A percentile compares a stretch with the other conserved stretches of the same genome.
Evolutionary conservation across 2,888 invertebrate genomes (phyloP).

Genomic region (Mythimna vitellina): DNA sequence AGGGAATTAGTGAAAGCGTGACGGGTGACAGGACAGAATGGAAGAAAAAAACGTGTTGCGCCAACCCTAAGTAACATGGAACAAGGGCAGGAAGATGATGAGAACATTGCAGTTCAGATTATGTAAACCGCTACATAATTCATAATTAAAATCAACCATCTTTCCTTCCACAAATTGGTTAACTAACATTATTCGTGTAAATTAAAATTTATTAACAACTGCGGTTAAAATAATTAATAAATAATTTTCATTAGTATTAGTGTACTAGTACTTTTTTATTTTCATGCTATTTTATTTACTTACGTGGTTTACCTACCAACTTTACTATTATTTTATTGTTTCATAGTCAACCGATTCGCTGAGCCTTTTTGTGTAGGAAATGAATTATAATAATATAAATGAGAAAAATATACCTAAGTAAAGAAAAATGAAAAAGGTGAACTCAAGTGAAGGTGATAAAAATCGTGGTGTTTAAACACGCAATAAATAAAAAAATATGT

Average conservation of each 20-base stretch:
- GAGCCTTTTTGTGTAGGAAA: conserved; percentile 14
- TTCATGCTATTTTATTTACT: conserved; percentile 3
- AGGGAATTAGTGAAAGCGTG: no score
- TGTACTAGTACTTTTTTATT: background rate
- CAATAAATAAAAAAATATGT: background rate
- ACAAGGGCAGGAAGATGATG: no score
- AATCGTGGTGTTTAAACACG: no score
- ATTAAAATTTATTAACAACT: background rate
- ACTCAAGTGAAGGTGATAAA: no score
- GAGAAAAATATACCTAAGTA: no score
- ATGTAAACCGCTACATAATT: conserved; percentile 13
- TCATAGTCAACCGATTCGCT: conserved; percentile 16
- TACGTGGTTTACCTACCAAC: conserved; percentile 7
- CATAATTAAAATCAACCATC: conserved; percentile 25
- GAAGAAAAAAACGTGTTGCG: no score
- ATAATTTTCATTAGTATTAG: conserved; percentile 9
- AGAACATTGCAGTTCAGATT: background rate
- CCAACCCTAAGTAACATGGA: no score
- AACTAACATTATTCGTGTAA: conserved; percentile 3
- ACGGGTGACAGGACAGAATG: no score
- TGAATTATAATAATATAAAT: background rate
- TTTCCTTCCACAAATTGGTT: background rate
- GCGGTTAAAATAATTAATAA: conserved; percentile 14
- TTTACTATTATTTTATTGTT: background rate
- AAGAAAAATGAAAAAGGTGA: no score